Evolutionary conservation across 1,140 invertebrate species (phyloP).

Genomic region (Drosophila navojoa): DNA sequence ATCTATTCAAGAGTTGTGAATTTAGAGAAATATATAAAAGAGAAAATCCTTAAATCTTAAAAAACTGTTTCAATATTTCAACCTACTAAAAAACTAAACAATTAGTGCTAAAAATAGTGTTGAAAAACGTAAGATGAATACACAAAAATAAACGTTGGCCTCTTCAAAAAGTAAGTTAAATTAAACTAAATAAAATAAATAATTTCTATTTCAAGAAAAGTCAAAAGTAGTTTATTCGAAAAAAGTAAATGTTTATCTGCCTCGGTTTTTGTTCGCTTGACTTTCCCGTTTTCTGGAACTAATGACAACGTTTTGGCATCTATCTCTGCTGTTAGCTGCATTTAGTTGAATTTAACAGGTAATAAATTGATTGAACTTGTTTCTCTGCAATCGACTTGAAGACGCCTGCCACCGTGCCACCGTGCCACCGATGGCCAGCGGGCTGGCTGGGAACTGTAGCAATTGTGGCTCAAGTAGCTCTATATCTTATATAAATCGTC

Average conservation of each 20-base stretch:
- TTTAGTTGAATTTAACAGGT: not conserved
- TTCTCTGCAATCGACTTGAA: not conserved
- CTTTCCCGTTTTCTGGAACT: not conserved
- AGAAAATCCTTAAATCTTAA: not conserved
- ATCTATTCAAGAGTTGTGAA: not conserved
- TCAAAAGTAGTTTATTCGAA: not conserved
- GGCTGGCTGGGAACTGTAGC: not conserved
- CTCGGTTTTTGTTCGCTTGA: too few species aligned
- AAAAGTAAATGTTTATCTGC: not conserved
- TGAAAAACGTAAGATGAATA: constrained; percentile 5
- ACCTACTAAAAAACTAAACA: not conserved
- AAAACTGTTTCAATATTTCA: not conserved
- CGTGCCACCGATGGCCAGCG: too few species aligned
- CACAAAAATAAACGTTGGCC: not conserved
- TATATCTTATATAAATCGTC: constrained; percentile 37
- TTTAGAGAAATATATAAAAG: not conserved
- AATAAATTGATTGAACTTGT: constrained; percentile 9
- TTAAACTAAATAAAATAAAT: not conserved
- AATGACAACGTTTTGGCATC: not conserved
- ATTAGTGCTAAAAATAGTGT: constrained; percentile 1
- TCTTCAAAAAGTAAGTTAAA: constrained; percentile 6
- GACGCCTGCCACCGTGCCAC: not conserved
- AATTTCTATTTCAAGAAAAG: not conserved
- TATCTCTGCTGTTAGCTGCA: not conserved
- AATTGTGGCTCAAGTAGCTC: constrained; percentile 7